Base-by-base conservation (phyloP, 2,888 invertebrate species). In the Linhomoeus sp. region DNA sequence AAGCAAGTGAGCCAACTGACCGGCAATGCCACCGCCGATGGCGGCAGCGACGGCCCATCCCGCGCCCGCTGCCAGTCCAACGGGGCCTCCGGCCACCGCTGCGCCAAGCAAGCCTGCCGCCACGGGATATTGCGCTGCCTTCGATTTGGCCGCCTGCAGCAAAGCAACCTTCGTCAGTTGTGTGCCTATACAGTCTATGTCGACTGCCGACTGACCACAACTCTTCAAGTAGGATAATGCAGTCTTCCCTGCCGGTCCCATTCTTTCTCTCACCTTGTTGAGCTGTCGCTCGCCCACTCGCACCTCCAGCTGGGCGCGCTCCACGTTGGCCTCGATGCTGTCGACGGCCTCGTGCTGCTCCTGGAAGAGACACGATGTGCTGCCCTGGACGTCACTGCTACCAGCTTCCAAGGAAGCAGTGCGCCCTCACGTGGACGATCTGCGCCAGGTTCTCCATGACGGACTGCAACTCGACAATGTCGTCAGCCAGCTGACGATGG, bases 21-120 rank as follows among this genome's bases (percentile, higher is more conserved):
- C 42, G 3, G 42, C 42, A 19, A 42, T 29, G 22, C 22, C 45
- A 14, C 44, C 44, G 5, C 26, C 26, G 17, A 38, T 12, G 3
- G 47, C 44, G 20, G 47, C 43, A 12, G 36, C 43, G 2, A 35
- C 19, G 5, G 47, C 47, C 38, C 25, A 15, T 14, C 35, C 41
- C 25, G 37, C 20, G 29, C 47, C 47, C 22, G 45, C 25, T 2
- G 24, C 36, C 2, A 38, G n/a, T 3, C 47, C 47, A 15, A 43
- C 47, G 19, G 47, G 47, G 5, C 47, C 47, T 2, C 38, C 43
- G 3, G 26, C 43, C 15, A 29, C 29, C 7, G 47, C 47, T 15
- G 43, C 47, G 17, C 43, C 43, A 2, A 47, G 19, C 3, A 37
- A 38, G 3, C 37, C 44, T 14, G 39, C 29, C 19, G 29, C 38